Evolutionary conservation across 2,888 invertebrate species (phyloP).

Genomic region (Phengaris alcon): DNA sequence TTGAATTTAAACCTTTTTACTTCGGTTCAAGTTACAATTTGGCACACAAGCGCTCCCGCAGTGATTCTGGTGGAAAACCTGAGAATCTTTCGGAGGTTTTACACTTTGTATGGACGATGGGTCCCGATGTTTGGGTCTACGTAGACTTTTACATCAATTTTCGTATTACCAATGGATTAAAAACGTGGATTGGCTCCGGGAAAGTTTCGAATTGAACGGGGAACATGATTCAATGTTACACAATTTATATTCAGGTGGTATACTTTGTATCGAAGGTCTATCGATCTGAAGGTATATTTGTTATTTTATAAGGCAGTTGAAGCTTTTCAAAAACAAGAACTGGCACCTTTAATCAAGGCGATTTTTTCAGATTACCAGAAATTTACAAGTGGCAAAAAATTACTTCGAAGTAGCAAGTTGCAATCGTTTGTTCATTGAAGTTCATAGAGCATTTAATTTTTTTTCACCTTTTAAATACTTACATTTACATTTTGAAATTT

Average conservation of each 20-base stretch:
- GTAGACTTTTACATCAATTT: slow-evolving; percentile 75
- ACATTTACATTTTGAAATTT: no score
- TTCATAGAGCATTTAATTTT: no score
- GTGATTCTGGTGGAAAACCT: slow-evolving; percentile 67
- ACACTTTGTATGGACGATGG: slow-evolving; percentile 65
- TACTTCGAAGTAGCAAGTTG: no score
- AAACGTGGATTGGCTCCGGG: slow-evolving; percentile 67
- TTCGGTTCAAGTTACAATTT: slow-evolving; percentile 64
- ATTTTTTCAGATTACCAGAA: neutral
- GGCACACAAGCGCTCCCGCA: slow-evolving; percentile 45
- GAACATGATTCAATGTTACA: slow-evolving; percentile 72
- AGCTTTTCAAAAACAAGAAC: neutral
- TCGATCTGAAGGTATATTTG: slow-evolving; percentile 61
- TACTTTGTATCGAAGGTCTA: slow-evolving; percentile 61
- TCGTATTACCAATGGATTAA: slow-evolving; percentile 78
- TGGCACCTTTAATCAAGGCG: neutral
- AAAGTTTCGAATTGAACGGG: slow-evolving; percentile 72
- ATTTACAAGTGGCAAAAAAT: no score
- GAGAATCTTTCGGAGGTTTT: slow-evolving; percentile 58
- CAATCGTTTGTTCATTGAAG: no score
- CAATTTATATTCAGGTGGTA: slow-evolving; percentile 73
- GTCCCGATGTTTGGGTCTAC: slow-evolving; percentile 52
- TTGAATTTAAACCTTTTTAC: slow-evolving; percentile 69
- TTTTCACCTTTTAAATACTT: no score
- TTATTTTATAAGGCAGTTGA: slow-evolving; percentile 33